phyloP scores from a whole-genome alignment of 37 sponge, comb jelly and placozoan species.

The Cliona cf. orientalis region DNA sequence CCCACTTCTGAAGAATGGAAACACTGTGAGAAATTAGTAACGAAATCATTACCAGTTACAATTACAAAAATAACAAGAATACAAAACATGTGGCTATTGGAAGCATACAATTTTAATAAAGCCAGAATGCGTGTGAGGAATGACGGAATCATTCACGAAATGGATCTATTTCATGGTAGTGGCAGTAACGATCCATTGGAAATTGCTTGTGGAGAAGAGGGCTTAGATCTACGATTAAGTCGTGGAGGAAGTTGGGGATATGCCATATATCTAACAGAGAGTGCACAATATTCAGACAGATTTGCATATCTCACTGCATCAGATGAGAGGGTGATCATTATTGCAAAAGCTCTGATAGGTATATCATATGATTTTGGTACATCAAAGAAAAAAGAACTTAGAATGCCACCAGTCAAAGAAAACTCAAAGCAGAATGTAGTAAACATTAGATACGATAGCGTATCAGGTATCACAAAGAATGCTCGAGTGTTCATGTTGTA shows the following conservation, averaged over 20 bases:
- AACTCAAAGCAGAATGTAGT: not conserved
- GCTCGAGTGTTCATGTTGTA: constrained; percentile 70
- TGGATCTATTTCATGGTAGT: constrained; percentile 70
- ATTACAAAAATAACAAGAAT: constrained; percentile 49
- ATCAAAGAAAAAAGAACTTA: not conserved
- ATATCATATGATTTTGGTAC: not conserved
- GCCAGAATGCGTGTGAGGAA: constrained; percentile 52
- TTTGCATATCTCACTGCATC: constrained; percentile 14
- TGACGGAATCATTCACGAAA: constrained; percentile 32
- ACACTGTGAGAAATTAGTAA: not conserved
- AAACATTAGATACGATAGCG: constrained; percentile 59
- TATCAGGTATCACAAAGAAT: constrained; percentile 49
- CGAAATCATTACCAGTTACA: not conserved
- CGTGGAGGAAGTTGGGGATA: constrained; percentile 54
- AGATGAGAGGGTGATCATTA: constrained; percentile 38
- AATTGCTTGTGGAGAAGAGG: constrained; percentile 51
- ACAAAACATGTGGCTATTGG: constrained; percentile 69
- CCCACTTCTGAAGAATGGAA: not conserved
- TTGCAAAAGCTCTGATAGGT: constrained; percentile 53
- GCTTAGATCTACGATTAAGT: constrained; percentile 74
- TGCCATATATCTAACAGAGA: constrained; percentile 74
- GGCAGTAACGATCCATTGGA: constrained; percentile 24
- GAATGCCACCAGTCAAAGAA: not conserved
- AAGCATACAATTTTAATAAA: constrained; percentile 39
- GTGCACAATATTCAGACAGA: constrained; percentile 68